Conservation (phyloP, 2,113 vertebrate species). For the Salminus brasiliensis region DNA sequence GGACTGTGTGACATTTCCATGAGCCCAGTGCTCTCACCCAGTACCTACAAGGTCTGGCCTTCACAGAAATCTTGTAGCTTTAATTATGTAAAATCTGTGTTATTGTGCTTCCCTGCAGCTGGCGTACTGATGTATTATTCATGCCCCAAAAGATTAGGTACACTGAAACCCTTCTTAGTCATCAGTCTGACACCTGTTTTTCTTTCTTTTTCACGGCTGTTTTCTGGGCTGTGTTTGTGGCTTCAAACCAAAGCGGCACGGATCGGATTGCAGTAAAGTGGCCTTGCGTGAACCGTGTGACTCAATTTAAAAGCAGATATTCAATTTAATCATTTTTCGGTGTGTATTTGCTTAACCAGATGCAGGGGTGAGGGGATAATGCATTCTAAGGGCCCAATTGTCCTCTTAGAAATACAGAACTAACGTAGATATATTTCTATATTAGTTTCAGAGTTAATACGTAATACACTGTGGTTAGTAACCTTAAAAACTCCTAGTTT, state of each 20-base stretch:
- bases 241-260: too few species aligned
- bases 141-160: neutral
- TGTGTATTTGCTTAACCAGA: neutral
- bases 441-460: too few species aligned
- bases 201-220: neutral
- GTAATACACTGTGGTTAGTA: too few species aligned
- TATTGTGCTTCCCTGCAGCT: neutral
- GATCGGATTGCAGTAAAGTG: neutral
- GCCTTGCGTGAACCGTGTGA: neutral
- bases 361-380: too few species aligned
- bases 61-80: neutral
- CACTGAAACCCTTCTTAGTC: neutral
- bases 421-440: too few species aligned
- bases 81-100: neutral
- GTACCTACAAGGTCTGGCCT: neutral
- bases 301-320: neutral
- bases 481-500: too few species aligned
- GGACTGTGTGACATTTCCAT: neutral
- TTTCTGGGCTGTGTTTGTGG: neutral
- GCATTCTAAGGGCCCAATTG: too few species aligned
- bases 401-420: too few species aligned
- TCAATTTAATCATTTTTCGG: neutral
- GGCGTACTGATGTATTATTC: neutral
- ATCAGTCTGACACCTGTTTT: neutral
- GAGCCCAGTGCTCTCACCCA: neutral